Evolutionary conservation across 2,888 invertebrate genomes (phyloP).

Genomic region (Sphinx pinastri): DNA sequence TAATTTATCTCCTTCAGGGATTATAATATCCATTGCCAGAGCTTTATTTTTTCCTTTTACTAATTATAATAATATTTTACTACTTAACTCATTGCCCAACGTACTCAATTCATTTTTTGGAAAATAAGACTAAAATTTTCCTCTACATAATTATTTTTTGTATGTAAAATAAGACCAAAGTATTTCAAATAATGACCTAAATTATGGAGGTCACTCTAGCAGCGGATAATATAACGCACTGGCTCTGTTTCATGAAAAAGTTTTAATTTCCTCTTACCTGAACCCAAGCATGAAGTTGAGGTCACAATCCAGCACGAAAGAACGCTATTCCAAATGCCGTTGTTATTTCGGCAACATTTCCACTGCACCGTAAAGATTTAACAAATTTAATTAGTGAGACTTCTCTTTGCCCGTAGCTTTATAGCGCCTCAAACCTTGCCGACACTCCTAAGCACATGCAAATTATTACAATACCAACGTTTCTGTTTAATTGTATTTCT

Average conservation of each 20-base stretch:
- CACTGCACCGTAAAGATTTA: background rate
- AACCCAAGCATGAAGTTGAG: conserved; percentile 17
- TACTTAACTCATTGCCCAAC: too few species aligned
- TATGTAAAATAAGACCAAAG: too few species aligned
- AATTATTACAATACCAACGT: background rate
- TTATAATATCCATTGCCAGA: too few species aligned
- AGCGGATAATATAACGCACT: background rate
- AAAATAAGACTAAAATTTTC: too few species aligned
- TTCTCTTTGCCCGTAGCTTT: conserved; percentile 9
- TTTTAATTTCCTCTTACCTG: conserved; percentile 22
- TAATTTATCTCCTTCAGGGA: too few species aligned
- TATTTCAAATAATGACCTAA: too few species aligned
- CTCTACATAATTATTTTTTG: too few species aligned
- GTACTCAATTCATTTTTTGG: too few species aligned
- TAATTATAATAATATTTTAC: too few species aligned
- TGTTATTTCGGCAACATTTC: conserved; percentile 7
- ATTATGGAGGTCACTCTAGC: too few species aligned
- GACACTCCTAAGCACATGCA: background rate
- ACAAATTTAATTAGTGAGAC: conserved; percentile 19
- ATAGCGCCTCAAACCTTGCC: background rate
- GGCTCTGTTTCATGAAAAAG: conserved; percentile 10
- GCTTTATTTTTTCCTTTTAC: too few species aligned
- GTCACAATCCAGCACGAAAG: conserved; percentile 1
- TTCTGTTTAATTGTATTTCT: background rate
- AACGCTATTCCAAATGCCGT: background rate